Conservation (phyloP, 2,797 vertebrate species). For the Ispidina picta region DNA sequence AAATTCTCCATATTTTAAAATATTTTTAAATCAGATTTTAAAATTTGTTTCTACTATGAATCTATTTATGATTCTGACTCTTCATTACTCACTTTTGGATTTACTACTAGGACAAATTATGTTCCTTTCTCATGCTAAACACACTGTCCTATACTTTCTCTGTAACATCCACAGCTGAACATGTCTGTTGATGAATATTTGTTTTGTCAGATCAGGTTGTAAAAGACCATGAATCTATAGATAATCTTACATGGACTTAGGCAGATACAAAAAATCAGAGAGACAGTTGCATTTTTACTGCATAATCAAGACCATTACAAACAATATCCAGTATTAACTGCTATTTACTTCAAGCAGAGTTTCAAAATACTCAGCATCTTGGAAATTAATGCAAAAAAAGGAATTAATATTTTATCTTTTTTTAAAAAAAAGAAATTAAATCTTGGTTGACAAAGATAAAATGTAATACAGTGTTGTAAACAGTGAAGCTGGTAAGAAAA, state of each 20-base stretch:
- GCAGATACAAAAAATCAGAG: neutral
- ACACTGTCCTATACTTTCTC: neutral
- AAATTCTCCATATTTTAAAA: neutral
- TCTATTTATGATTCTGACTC: neutral
- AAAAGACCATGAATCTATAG: neutral
- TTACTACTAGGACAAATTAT: neutral
- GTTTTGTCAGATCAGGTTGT: neutral
- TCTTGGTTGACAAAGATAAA: rapidly evolving
- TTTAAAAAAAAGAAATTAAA: neutral
- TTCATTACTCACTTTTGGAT: neutral
- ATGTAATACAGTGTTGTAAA: neutral
- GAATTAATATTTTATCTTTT: neutral
- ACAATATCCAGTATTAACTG: neutral
- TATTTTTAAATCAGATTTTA: neutral
- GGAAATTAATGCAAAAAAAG: neutral
- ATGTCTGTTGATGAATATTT: neutral
- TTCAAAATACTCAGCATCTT: neutral
- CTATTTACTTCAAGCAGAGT: neutral
- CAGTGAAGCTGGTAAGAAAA: neutral
- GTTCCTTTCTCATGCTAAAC: neutral
- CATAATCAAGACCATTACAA: neutral
- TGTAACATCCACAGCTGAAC: neutral
- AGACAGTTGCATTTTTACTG: neutral
- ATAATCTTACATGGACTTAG: neutral
- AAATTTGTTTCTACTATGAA: neutral